Percentiles rank a stretch among this genome's conserved stretches.
These are phyloP conservation scores for Zelleria hepariella DNA, from an alignment of 2,888 invertebrate genomes.

Conservation along the genomic window DNA sequence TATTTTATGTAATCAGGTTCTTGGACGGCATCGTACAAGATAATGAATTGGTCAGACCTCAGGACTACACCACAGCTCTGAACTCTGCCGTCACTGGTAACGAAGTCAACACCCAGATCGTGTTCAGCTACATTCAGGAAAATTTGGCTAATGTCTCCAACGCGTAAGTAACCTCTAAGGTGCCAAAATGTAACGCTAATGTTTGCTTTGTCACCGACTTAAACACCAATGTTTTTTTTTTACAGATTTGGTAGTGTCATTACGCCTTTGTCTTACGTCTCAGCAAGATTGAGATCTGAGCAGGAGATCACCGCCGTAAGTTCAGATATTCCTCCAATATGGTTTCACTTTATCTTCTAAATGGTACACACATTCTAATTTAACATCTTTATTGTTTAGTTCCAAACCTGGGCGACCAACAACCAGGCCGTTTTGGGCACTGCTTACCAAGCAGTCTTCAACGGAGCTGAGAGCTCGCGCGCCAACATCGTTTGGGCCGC, in stretches of 20 bases:
- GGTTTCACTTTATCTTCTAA: not conserved
- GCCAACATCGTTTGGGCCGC: slow-evolving; percentile 32
- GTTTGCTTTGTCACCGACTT: too few relatives aligned
- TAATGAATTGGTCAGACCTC: slow-evolving; percentile 47
- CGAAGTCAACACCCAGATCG: slow-evolving; percentile 68
- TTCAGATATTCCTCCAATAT: not conserved
- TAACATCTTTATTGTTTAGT: slow-evolving; percentile 33
- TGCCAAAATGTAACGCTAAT: too few relatives aligned
- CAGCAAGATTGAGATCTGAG: slow-evolving; percentile 37
- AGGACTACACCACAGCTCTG: slow-evolving; percentile 59
- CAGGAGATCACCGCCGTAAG: slow-evolving; percentile 33
- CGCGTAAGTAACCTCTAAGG: slow-evolving; percentile 52
- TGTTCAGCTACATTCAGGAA: slow-evolving; percentile 59
- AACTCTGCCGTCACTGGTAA: slow-evolving; percentile 66
- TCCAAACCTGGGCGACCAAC: slow-evolving; percentile 37
- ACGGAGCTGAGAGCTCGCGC: slow-evolving; percentile 23
- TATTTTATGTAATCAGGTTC: slow-evolving; percentile 37
- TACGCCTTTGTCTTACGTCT: slow-evolving; percentile 39
- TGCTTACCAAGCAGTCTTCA: slow-evolving; percentile 21
- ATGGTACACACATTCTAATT: too few relatives aligned
- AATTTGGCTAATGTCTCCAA: slow-evolving; percentile 27
- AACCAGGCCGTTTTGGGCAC: slow-evolving; percentile 24
- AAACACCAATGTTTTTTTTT: slow-evolving; percentile 8
- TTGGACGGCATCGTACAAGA: slow-evolving; percentile 34
- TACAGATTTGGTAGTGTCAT: slow-evolving; percentile 35